Conservation (phyloP, 2,797 vertebrate species). For the Danionella dracula region DNA sequence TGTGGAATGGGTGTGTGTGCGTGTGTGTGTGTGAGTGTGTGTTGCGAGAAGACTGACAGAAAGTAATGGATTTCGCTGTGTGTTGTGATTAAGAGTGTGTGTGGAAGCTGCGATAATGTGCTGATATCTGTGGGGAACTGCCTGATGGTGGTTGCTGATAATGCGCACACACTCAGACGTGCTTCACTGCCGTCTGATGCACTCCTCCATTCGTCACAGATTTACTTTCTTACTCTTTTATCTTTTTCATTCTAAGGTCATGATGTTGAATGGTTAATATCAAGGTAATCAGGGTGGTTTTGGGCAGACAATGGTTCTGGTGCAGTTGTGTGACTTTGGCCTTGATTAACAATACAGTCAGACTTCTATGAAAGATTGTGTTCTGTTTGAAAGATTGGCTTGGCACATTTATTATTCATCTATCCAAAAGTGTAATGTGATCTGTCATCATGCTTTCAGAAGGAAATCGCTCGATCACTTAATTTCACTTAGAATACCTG, state of each 20-base stretch:
- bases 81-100: slow-evolving; percentile 74
- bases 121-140: slow-evolving; percentile 79
- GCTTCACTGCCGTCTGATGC: slow-evolving; percentile 52
- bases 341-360: background rate
- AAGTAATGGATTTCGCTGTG: slow-evolving; percentile 82
- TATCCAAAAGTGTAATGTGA: background rate
- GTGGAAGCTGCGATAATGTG: slow-evolving; percentile 77
- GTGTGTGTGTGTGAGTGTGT: slow-evolving; percentile 53
- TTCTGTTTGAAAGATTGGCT: background rate
- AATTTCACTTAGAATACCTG: too few species aligned
- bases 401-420: background rate
- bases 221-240: slow-evolving; percentile 41
- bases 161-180: slow-evolving; percentile 61
- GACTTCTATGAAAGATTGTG: background rate
- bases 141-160: slow-evolving; percentile 69
- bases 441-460: background rate
- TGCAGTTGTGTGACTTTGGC: background rate
- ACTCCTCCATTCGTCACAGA: slow-evolving; percentile 30
- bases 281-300: background rate
- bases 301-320: background rate
- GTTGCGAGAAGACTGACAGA: slow-evolving; percentile 63
- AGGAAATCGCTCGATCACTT: background rate
- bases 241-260: background rate
- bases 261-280: slow-evolving; percentile 3
- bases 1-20: slow-evolving; percentile 59